Base-by-base conservation (phyloP, 2,888 invertebrate genomes). In the Sminthurides aquaticus region DNA sequence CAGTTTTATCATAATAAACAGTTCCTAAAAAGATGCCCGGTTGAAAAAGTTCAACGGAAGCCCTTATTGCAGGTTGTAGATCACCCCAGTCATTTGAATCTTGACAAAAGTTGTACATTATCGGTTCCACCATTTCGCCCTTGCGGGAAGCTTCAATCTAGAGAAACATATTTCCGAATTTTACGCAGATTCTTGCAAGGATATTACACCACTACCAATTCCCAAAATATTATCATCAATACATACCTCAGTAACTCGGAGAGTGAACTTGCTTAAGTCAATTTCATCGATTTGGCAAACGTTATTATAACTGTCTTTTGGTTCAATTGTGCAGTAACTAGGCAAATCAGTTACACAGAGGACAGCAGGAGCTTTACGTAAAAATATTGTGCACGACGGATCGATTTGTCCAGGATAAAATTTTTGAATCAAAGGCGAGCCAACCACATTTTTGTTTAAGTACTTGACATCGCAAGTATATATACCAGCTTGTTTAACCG, bases 381-480 rank as follows among this genome's bases (percentile, higher is more conserved):
- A 58, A 59, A 70, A 70, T 18, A 65, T n/a, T 3, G 72, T 74
- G 64, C 71, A 69, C 48, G 69, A 67, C 0, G 69, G 57, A 58
- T 69, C 68, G 8, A 71, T 61, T 66, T 69, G 70, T 77, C 79
- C 79, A 71, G 81, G 77, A 66, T 78, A 75, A 75, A 81, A 81
- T 49, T 74, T 73, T 67, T 79, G 79, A 22, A 75, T 75, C 71
- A 80, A 80, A 3, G 81, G 81, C 73, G 80, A 80, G n/a, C 79
- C 80, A 57, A 76, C 76, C 60, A 81, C 77, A 70, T 76, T 77
- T 59, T 76, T 76, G 24, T 77, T 77, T 28, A 78, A 78, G 57
- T 80, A 76, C 75, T 79, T 75, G 24, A 81, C 76, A 62, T 77
- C 76, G 57, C 81, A 79, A 49, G 76, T 75, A 72, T 81, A 81